A percentile compares a stretch with the other conserved stretches of the same genome.
These are phyloP conservation scores for Asobara japonica DNA, from an alignment of 1,140 invertebrate species.

Conservation along the genomic window DNA sequence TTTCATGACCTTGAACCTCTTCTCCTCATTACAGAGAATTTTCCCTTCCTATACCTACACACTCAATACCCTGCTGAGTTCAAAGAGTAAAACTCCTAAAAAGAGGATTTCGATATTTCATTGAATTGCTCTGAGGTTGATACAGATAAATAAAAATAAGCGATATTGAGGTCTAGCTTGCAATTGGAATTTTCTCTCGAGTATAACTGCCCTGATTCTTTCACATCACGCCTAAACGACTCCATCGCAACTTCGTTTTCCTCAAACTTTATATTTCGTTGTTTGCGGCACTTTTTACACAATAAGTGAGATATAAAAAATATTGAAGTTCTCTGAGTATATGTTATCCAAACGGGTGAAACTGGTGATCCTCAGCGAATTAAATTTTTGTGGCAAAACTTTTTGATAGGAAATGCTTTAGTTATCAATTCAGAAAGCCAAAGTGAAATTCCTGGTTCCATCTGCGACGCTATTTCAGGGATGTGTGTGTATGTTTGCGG, in stretches of 20 bases:
- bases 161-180: background rate
- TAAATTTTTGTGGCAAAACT: too few relatives aligned
- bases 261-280: background rate
- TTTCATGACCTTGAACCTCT: too few relatives aligned
- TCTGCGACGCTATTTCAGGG: too few relatives aligned
- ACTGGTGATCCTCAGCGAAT: background rate
- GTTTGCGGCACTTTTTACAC: background rate
- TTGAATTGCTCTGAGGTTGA: background rate
- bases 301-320: background rate
- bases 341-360: background rate
- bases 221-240: slow-evolving; percentile 9
- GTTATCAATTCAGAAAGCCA: too few relatives aligned
- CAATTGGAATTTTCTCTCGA: slow-evolving; percentile 8
- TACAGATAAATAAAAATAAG: slow-evolving; percentile 3
- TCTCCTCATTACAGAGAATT: too few relatives aligned
- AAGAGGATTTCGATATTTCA: background rate
- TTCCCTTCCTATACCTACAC: too few relatives aligned
- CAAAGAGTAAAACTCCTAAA: background rate
- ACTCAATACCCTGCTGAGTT: background rate
- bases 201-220: slow-evolving; percentile 2
- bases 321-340: background rate
- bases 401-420: too few relatives aligned
- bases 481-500: too few relatives aligned
- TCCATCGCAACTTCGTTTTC: background rate
- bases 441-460: too few relatives aligned